Evolutionary conservation across 1,140 invertebrate species (phyloP).

Genomic region (Dufourea novaeangliae): DNA sequence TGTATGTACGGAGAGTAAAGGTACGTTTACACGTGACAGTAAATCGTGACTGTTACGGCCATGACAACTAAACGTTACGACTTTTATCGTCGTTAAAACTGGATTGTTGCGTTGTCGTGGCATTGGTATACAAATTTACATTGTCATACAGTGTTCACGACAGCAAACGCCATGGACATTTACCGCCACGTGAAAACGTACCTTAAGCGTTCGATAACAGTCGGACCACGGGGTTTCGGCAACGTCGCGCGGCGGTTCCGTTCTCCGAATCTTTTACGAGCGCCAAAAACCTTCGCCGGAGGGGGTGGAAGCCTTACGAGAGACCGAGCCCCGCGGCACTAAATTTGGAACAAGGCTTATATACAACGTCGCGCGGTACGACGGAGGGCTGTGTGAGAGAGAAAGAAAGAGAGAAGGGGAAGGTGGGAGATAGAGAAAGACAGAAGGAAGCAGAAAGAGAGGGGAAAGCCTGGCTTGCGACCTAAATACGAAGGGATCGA

Average conservation of each 20-base stretch:
- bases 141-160: too few species aligned
- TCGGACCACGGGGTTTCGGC: conserved; percentile 7
- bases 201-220: conserved; percentile 1
- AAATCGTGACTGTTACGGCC: too few species aligned
- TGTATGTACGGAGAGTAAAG: too few species aligned
- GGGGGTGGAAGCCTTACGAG: conserved; percentile 52
- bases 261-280: conserved; percentile 42
- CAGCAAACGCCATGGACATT: neutral
- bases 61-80: too few species aligned
- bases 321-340: conserved; percentile 50
- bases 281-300: conserved; percentile 40
- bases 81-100: too few species aligned
- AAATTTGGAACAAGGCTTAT: conserved; percentile 64
- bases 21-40: too few species aligned
- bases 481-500: conserved; percentile 68
- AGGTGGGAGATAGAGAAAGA: neutral
- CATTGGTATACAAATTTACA: too few species aligned
- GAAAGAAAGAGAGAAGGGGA: neutral
- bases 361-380: conserved; percentile 25
- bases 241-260: neutral
- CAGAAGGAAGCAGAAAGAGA: neutral
- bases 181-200: neutral
- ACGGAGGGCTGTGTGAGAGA: conserved; percentile 13
- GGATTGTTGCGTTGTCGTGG: too few species aligned
- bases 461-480: conserved; percentile 54